Conservation (phyloP, 2,888 invertebrate genomes). For the Drosophila robusta region DNA sequence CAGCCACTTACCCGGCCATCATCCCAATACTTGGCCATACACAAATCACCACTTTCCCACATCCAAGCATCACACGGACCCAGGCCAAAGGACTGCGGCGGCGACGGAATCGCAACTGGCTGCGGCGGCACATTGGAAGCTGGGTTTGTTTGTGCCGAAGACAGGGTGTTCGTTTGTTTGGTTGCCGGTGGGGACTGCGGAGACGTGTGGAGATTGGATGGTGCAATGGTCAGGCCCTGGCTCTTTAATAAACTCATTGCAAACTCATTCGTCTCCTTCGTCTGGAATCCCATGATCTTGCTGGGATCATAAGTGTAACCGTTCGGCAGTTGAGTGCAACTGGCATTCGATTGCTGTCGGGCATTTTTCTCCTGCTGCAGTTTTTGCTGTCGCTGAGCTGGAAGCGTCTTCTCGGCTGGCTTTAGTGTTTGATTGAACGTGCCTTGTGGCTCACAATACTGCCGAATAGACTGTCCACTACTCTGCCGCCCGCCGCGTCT, state of each 20-base stretch:
- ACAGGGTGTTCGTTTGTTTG: conserved; percentile 15
- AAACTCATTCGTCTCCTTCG: conserved; percentile 85
- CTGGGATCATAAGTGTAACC: conserved; percentile 84
- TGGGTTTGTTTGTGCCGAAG: conserved; percentile 10
- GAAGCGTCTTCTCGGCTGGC: conserved; percentile 46
- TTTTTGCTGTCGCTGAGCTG: conserved; percentile 38
- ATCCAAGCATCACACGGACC: conserved; percentile 83
- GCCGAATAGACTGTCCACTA: conserved; percentile 28
- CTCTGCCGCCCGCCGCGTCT: conserved; percentile 42
- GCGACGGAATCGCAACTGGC: conserved; percentile 19
- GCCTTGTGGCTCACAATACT: conserved; percentile 18
- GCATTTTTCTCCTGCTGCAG: conserved; percentile 67
- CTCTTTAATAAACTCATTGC: conserved; percentile 84
- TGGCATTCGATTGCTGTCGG: conserved; percentile 52
- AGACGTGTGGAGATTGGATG: conserved; percentile 34
- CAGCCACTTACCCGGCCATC: conserved; percentile 90
- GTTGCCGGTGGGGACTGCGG: conserved; percentile 26
- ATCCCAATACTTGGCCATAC: conserved; percentile 97
- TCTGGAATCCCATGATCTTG: conserved; percentile 85
- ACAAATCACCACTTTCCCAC: conserved; percentile 93
- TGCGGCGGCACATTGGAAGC: conserved; percentile 31
- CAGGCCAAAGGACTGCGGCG: conserved; percentile 79
- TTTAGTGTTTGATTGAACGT: conserved; percentile 52
- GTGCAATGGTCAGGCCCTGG: conserved; percentile 73
- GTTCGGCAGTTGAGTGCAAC: conserved; percentile 73